Base-by-base conservation (phyloP, 53 echinoderm and acorn worm species). In the Crossaster papposus region DNA sequence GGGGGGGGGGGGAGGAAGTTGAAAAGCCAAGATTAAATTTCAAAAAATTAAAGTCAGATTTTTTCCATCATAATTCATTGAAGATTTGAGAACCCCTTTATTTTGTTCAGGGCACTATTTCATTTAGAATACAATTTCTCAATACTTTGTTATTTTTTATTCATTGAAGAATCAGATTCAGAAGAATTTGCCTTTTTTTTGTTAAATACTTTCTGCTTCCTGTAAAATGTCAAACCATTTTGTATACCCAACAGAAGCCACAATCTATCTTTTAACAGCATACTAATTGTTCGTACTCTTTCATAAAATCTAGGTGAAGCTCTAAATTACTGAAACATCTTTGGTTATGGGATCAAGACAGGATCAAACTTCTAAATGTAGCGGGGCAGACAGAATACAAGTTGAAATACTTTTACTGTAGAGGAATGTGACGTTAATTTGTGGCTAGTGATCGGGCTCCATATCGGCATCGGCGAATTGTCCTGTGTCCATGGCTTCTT, bases 381-480 rank as follows among this genome's bases (percentile, higher is more conserved):
- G 24, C 22, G 14, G 32, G n/a, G 72, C 7, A 71, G 65, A 31
- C 33, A 34, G 38, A 33, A n/a, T n/a, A 58, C 14, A 30, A 18
- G 70, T 14, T 79, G 37, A 30, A 1, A 4, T 71, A 11, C 31
- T 29, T 23, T n/a, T 30, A 73, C n/a, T 26, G 72, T 75, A 28
- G 90, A 65, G 36, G 68, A 52, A 32, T 70, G 5, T 44, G 9
- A 1, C 28, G 71, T 18, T 34, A 38, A 13, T 36, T 14, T 54
- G 4, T 30, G 51, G 54, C 81, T 91, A 93, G 87, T 81, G 89
- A 52, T 86, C 88, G 24, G 93, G 93, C 28, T 89, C 92, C 90
- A 88, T 91, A 33, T 95, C 96, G 11, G 96, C 96, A 89, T 96
- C 96, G 31, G 94, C 96, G 83, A 96, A 96, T 86, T 96, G 96